phyloP scores from a whole-genome alignment of 2,888 invertebrate genomes.

The Octonoba sinensis region DNA sequence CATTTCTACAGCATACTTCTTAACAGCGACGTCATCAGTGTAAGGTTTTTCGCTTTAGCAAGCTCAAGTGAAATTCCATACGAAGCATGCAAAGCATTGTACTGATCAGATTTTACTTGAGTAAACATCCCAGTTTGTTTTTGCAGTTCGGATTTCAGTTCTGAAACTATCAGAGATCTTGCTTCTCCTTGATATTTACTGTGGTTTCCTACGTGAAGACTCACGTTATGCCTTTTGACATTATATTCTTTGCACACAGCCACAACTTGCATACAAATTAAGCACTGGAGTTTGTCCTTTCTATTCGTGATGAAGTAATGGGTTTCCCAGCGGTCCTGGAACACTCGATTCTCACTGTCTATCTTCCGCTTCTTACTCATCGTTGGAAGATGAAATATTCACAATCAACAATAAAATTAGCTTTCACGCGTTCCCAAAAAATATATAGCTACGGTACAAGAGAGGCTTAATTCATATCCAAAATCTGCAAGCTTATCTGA shows the following conservation, averaged over 20 bases:
- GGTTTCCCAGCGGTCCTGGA: conserved; percentile 15
- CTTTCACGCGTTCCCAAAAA: not conserved
- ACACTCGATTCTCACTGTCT: conserved; percentile 12
- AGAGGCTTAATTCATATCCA: not conserved
- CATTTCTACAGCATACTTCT: conserved; percentile 20
- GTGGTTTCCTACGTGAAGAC: conserved; percentile 1
- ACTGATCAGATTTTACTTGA: not conserved
- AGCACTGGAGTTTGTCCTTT: conserved; percentile 17
- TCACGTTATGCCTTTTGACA: conserved; percentile 6
- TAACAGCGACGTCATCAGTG: conserved; percentile 11
- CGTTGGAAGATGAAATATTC: too few relatives aligned
- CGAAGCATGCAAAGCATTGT: conserved; percentile 19
- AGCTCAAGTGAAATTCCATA: conserved; percentile 23
- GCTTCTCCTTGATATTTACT: conserved; percentile 3
- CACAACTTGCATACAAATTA: conserved; percentile 10
- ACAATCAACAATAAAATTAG: too few relatives aligned
- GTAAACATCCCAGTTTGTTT: conserved; percentile 10
- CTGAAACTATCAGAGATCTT: not conserved
- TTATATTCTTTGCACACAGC: conserved; percentile 5
- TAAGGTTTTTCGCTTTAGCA: conserved; percentile 13
- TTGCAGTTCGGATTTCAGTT: conserved; percentile 8
- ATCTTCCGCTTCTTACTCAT: conserved; percentile 5
- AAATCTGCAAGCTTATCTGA: conserved; percentile 3
- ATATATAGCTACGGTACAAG: too few relatives aligned
- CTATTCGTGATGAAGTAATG: conserved; percentile 16